Base-by-base conservation (phyloP, 2,113 vertebrate species). In the Electrona antarctica region DNA sequence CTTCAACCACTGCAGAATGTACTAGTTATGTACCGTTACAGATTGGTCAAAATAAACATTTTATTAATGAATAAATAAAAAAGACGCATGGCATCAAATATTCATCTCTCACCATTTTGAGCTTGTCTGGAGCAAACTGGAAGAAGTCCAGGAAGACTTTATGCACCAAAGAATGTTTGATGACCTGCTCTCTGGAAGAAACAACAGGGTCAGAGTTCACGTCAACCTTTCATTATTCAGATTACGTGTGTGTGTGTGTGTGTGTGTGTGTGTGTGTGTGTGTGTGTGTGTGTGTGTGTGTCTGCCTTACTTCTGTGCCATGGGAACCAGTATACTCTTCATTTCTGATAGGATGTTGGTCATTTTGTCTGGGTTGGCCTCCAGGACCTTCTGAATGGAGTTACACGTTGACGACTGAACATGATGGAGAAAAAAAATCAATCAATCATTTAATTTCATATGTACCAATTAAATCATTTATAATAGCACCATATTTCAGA, bases 71-170 rank as follows among this genome's bases (percentile, higher is more conserved):
- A 41, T 21, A 21, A 21, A 21, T 21, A 1, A 21, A 21, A 21
- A 21, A 21, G 21, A 21, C 21, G 21, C 21, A 21, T 21, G 21
- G 21, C 21, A 21, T 21, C 21, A 41, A n/a, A n/a, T n/a, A 41
- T 41, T 41, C 33, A 41, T 41, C 33, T 41, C 96, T 95, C 92
- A 98, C 97, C 3, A 93, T 94, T 95, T 92, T 95, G 78, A 90
- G 94, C 78, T 97, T 98, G 0, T 94, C 92, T 7, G 94, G 84
- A 7, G 95, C 92, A 0, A 93, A 69, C 15, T 88, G 92, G 85
- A 98, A 98, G 70, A 96, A 99, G 76, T 98, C 98, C 93, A 98
- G 87, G 89, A 97, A 98, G 2, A 96, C 96, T 93, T 98, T 99
- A 92, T 99, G 98, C 9, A 99, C 97, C 85, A 98, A 69, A 9